These are phyloP conservation scores for Sardina pilchardus DNA, from an alignment of 2,113 vertebrate species.

Conservation along the genomic window DNA sequence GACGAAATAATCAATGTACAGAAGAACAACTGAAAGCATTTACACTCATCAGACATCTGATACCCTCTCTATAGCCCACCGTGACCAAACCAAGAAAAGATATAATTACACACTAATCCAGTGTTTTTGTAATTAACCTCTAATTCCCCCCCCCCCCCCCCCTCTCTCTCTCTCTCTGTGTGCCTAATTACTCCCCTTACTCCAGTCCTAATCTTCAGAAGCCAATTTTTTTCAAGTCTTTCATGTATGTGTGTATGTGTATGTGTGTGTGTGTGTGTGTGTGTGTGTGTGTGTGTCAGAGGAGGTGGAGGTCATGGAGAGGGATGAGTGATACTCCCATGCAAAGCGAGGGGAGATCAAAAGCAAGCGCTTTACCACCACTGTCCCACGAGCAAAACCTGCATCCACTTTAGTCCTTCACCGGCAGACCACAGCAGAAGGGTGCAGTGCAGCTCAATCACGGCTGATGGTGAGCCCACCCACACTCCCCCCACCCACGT, in stretches of 20 bases:
- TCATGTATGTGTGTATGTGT: slow-evolving; percentile 36
- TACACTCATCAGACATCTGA: background rate
- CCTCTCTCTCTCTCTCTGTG: slow-evolving; percentile 20
- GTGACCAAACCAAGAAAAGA: slow-evolving; percentile 1
- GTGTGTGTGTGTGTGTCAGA: background rate
- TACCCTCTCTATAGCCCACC: background rate
- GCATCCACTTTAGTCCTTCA: background rate
- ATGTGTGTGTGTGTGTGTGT: background rate
- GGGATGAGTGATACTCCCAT: background rate
- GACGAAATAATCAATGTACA: background rate
- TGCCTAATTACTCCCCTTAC: slow-evolving; percentile 46
- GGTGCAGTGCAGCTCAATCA: background rate
- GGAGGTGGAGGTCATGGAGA: background rate
- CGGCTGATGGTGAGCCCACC: background rate
- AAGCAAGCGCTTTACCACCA: background rate
- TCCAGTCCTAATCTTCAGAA: slow-evolving; percentile 50
- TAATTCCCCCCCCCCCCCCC: slow-evolving; percentile 34
- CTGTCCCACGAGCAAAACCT: background rate
- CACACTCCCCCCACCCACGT: background rate
- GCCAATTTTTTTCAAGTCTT: slow-evolving; percentile 39
- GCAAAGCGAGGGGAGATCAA: background rate
- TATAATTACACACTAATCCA: slow-evolving; percentile 51
- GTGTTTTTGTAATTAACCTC: slow-evolving; percentile 54
- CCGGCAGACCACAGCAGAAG: slow-evolving; percentile 9
- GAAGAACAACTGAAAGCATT: background rate